Base-by-base conservation (phyloP, 1,140 invertebrate species). In the Drosophila jambulina region DNA sequence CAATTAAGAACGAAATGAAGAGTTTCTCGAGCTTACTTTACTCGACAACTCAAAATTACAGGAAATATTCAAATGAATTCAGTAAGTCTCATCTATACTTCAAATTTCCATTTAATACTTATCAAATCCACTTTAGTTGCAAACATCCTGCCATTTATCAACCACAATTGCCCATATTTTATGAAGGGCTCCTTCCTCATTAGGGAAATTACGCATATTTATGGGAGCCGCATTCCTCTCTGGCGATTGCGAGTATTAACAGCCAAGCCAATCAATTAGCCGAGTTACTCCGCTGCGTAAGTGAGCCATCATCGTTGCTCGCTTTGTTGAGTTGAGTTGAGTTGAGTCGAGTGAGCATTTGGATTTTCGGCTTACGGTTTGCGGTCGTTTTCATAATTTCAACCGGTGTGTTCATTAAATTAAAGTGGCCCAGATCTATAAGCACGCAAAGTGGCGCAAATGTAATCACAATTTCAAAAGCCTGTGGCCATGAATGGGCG, bases 401-500 rank as follows among this genome's bases (percentile, higher is more conserved):
- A 57, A 71, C 59, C 59, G 71, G 71, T 65, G 71, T 64, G 72
- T 81, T 78, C 75, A 83, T 87, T 83, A 78, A 83, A 88, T 83
- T 80, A 70, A 88, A 83, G 58, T 83, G 80, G 63, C 84, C 80
- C 76, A 82, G 76, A 86, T 86, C 76, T 86, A 86, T 86, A 83
- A 68, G 80, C 83, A 86, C 80, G 76, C 81, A 76, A 80, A 83
- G 53, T 87, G 83, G 83, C 83, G 49, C 48, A 84, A 75, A 56
- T 68, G 69, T 85, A 86, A 79, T 71, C 61, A 77, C 75, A 75
- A 76, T 82, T 71, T 80, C 78, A 63, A 81, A 75, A 70, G 63
- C 62, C 69, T 69, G 75, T 80, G 56, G 57, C 61, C 72, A 79
- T 70, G 76, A 83, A 61, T 69, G 45, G 80, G 75, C 56, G 59